Base-by-base conservation (phyloP, 2,888 invertebrate species). In the Cloeon dipterum region DNA sequence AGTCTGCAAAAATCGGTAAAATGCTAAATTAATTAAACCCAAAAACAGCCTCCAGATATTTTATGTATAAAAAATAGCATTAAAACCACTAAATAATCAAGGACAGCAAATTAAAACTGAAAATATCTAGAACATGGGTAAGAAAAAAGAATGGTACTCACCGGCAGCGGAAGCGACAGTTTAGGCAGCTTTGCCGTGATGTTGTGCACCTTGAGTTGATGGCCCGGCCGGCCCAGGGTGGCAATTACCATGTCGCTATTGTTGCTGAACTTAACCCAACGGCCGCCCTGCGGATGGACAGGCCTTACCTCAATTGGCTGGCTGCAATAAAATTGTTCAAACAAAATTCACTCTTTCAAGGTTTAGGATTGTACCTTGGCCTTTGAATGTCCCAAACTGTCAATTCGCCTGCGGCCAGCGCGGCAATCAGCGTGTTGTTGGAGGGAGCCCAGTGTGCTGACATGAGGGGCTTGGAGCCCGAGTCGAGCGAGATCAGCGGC, bases 381-480 rank as follows among this genome's bases (percentile, higher is more conserved):
- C 65, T 59, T 1, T 70, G 65, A 3, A 73, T 56, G 50, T 78
- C 70, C 70, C 76, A 78, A 2, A 74, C 55, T 14, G 72, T 50
- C 40, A 75, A 56, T 48, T 77, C 72, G 8, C 72, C 70, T 34
- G 66, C 65, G 26, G 73, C 70, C 3, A 74, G 51, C 20, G 72
- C 72, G 3, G 65, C 69, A 11, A 79, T 63, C 26, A 50, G 44
- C 36, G 67, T 56, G 34, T 63, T 59, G 53, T 75, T 68, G 36
- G 59, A 64, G 3, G 66, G 61, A 13, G 69, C 64, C 79, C 79
- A 81, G 53, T 79, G 75, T 3, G 71, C 71, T 26, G 66, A 63
- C 49, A 68, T 63, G 11, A 79, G 51, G 2, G 75, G 71, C 35
- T 63, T 60, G 36, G 61, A 58, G 3, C 66, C 63, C 7, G 66